phyloP scores from a whole-genome alignment of 2,797 vertebrate species.

The Miichthys miiuy region DNA sequence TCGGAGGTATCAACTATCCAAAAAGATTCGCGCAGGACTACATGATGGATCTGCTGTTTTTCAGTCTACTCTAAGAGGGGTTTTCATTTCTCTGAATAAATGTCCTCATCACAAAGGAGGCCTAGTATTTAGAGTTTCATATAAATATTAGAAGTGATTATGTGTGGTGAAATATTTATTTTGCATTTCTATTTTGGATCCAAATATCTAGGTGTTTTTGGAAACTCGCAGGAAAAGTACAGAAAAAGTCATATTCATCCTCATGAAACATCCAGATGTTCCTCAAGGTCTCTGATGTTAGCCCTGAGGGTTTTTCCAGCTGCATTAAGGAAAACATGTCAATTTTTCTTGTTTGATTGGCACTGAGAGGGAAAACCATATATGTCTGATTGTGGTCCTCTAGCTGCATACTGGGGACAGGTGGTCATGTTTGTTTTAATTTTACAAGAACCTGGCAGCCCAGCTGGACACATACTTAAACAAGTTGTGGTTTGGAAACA shows the following conservation, averaged over 20 bases:
- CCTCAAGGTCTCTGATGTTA: conserved; percentile 29
- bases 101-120: not conserved
- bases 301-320: conserved; percentile 41
- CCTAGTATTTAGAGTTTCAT: not conserved
- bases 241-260: conserved; percentile 17
- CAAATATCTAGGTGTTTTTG: not conserved
- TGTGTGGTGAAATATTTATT: not conserved
- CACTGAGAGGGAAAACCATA: conserved; percentile 19
- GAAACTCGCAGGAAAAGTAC: not conserved
- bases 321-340: conserved; percentile 31
- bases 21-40: not conserved
- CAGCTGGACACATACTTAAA: conserved; percentile 34
- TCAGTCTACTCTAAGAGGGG: not conserved
- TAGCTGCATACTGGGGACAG: conserved; percentile 45
- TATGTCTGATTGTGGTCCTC: conserved; percentile 14
- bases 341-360: conserved; percentile 42
- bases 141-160: not conserved
- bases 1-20: conserved; percentile 44
- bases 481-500: conserved; percentile 54
- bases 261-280: conserved; percentile 55
- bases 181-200: not conserved
- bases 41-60: conserved; percentile 10
- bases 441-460: conserved; percentile 42
- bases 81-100: conserved; percentile 33
- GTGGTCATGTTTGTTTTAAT: conserved; percentile 67